Conservation (phyloP, 2,797 vertebrate species). For the Delichon dasypus region DNA sequence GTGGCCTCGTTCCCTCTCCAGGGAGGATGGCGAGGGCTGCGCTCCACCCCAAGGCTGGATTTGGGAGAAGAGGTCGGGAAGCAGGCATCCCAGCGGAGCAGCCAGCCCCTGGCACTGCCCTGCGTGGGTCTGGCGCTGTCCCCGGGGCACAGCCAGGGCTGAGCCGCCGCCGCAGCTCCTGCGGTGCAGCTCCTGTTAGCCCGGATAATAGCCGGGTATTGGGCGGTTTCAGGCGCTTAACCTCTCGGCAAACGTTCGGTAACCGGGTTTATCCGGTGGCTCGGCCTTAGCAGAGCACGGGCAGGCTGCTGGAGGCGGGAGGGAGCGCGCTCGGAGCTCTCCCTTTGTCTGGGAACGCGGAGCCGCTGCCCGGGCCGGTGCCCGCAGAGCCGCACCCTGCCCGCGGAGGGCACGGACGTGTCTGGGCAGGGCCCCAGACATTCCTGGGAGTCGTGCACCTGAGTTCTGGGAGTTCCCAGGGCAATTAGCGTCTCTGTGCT, state of each 20-base stretch:
- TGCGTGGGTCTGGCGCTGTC: neutral
- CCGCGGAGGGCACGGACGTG: neutral
- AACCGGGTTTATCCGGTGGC: fast-evolving
- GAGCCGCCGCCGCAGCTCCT: too few relatives aligned
- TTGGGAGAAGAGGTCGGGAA: neutral
- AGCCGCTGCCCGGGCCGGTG: neutral
- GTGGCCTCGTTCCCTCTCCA: neutral
- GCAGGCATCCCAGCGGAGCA: neutral
- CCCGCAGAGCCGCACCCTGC: neutral
- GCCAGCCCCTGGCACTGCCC: neutral
- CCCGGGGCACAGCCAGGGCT: too few relatives aligned
- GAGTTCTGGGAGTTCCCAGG: slow-evolving; percentile 32
- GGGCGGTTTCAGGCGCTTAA: neutral
- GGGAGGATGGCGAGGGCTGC: fast-evolving
- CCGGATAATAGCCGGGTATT: neutral
- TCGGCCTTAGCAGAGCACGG: neutral
- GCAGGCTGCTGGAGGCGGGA: neutral
- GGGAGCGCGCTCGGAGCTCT: neutral
- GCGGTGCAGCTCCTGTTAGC: neutral
- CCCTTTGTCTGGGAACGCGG: neutral
- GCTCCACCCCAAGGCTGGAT: neutral
- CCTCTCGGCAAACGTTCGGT: neutral
- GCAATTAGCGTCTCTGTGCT: slow-evolving; percentile 17
- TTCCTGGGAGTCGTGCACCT: slow-evolving; percentile 41
- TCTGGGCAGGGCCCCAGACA: slow-evolving; percentile 11